Conservation (phyloP, 2,797 vertebrate species). For the Myiothlypis chrysogaster region DNA sequence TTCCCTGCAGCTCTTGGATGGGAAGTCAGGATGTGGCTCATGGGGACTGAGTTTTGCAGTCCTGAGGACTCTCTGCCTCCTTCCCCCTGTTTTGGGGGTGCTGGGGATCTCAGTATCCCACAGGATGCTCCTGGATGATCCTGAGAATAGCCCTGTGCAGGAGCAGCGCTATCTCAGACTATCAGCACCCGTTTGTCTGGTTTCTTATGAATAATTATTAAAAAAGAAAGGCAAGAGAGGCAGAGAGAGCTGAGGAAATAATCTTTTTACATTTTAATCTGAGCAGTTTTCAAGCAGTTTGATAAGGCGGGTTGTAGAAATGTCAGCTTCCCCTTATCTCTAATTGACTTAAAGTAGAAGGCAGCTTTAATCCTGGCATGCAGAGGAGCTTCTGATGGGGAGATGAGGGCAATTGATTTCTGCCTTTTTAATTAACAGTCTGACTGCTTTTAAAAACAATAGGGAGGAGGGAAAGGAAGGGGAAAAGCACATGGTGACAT, state of each 20-base stretch:
- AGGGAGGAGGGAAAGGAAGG: not conserved
- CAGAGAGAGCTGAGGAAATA: conserved; percentile 66
- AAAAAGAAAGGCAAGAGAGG: conserved; percentile 1
- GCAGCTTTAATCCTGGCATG: conserved; percentile 76
- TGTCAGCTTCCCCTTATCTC: conserved; percentile 81
- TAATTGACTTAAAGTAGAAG: conserved; percentile 80
- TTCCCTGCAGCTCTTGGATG: not conserved
- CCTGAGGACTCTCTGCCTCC: not conserved
- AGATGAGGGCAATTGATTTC: conserved; percentile 79
- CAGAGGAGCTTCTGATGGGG: conserved; percentile 73
- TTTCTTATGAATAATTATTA: conserved; percentile 67
- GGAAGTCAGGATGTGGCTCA: not conserved
- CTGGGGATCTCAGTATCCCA: not conserved
- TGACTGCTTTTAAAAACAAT: conserved; percentile 72
- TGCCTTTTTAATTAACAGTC: conserved; percentile 77
- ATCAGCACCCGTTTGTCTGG: not conserved
- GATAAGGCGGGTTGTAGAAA: conserved; percentile 77
- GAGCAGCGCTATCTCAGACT: not conserved
- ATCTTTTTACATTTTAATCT: conserved; percentile 80
- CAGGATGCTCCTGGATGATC: not conserved
- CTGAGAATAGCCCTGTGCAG: not conserved
- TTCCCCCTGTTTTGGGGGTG: not conserved
- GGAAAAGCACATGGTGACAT: not conserved
- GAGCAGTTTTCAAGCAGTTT: conserved; percentile 69
- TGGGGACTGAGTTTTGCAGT: not conserved